Base-by-base conservation (phyloP, 2,113 vertebrate species). In the Sminthopsis crassicaudata region DNA sequence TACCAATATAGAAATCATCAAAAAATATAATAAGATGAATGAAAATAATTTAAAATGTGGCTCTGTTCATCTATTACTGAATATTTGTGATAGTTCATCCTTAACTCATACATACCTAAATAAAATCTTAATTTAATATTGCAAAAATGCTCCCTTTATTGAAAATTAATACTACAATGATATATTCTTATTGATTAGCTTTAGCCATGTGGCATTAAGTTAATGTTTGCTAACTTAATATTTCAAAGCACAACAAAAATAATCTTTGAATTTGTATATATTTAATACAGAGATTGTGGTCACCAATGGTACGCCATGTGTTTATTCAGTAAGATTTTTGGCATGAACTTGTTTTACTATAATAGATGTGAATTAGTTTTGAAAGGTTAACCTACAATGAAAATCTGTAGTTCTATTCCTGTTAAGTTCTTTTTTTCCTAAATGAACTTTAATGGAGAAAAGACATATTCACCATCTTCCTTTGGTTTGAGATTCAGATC, bases 21-120 rank as follows among this genome's bases (percentile, higher is more conserved):
- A 76, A 67, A 92, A 94, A 54, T 11, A 10, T 94, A 53, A 16
- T 36, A 95, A 90, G 23, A 89, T 84, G 89, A 93, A 57, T 60
- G 93, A 94, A 97, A 93, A 91, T 93, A 91, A 23, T 96, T 51
- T 91, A 89, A 94, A 96, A 91, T 95, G 89, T 52, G 89, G 90
- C 36, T 90, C 42, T 90, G 92, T 24, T 90, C 46, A 96, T 93
- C 51, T 92, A 36, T 42, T 30, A 42, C 22, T 46, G 55, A 96
- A 94, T 67, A 27, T 92, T 92, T 46, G 50, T 24, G 91, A 92
- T 25, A n/a, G 92, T 92, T 30, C 5, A 96, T 92, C 26, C 30
- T 26, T 91, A 91, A 92, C 30, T 94, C 23, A 94, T 92, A 50
- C 23, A 94, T 92, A 50, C 91, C 24, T 91, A 94, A 95, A 93